Evolutionary conservation across 2,797 vertebrate species (phyloP).

Genomic region (Tolypeutes matacus): DNA sequence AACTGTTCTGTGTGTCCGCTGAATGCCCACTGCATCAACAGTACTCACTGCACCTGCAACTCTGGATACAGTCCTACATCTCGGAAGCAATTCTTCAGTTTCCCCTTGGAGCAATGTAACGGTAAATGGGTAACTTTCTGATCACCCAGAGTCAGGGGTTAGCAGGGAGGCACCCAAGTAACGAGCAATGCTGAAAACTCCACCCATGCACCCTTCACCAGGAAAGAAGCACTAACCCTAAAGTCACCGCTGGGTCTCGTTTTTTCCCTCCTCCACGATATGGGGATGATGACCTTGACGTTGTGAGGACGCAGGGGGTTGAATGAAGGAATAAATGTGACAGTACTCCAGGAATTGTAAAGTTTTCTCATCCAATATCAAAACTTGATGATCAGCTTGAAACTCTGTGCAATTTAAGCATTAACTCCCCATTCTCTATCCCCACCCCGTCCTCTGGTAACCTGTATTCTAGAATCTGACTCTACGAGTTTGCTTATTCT

Average conservation of each 20-base stretch:
- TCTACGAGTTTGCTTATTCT: too few relatives aligned
- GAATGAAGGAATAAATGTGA: neutral
- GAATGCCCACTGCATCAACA: neutral
- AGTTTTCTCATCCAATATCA: neutral
- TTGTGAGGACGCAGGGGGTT: too few relatives aligned
- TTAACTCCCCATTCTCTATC: too few relatives aligned
- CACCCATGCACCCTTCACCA: neutral
- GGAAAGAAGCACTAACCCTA: neutral
- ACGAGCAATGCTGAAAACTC: neutral
- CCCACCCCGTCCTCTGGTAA: too few relatives aligned
- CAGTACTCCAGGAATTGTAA: neutral
- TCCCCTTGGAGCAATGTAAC: neutral
- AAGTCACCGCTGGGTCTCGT: neutral
- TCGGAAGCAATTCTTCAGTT: neutral
- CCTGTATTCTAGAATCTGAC: too few relatives aligned
- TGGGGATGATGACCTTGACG: neutral
- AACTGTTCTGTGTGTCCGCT: accelerated
- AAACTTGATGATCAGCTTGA: too few relatives aligned
- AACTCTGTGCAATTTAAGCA: too few relatives aligned
- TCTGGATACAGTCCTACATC: neutral
- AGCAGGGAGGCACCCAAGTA: neutral
- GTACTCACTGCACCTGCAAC: constrained; percentile 33
- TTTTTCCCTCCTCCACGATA: too few relatives aligned
- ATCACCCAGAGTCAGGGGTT: neutral
- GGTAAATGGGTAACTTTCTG: constrained; percentile 43